Percentiles rank a stretch among this genome's conserved stretches.
phyloP scores from a whole-genome alignment of 2,113 vertebrate species.

The Rousettus leschenaultii region DNA sequence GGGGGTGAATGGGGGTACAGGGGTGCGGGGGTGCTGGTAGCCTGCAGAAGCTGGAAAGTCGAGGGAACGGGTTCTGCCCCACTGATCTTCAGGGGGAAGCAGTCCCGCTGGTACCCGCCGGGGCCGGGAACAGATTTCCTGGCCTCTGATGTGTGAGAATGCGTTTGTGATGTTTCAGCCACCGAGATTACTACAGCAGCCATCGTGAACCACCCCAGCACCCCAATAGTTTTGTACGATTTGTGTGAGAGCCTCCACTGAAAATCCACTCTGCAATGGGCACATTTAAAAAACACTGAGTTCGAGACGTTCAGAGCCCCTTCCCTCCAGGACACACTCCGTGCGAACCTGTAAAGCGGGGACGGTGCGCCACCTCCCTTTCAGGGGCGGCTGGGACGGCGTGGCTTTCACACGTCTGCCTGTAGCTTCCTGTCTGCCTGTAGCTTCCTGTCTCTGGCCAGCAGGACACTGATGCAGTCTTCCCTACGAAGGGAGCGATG shows the following conservation, averaged over 20 bases:
- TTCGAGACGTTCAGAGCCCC: too few species aligned
- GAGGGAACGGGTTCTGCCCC: rapidly evolving
- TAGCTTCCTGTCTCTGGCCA: not conserved
- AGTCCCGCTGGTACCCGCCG: not conserved
- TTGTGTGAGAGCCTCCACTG: not conserved
- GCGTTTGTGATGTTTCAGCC: too few species aligned
- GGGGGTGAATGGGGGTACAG: too few species aligned
- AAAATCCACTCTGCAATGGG: not conserved
- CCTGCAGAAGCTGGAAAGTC: not conserved
- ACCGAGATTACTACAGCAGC: too few species aligned
- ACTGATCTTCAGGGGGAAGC: not conserved
- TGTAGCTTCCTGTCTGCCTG: too few species aligned
- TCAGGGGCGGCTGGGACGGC: not conserved
- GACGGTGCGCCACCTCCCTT: not conserved
- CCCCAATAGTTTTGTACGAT: rapidly evolving
- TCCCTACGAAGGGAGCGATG: too few species aligned
- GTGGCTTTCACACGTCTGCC: too few species aligned
- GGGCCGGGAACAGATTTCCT: rapidly evolving
- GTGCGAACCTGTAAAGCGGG: rapidly evolving
- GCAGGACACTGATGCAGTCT: not conserved
- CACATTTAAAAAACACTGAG: not conserved
- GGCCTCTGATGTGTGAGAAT: not conserved
- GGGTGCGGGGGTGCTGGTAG: not conserved
- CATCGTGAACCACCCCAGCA: rapidly evolving
- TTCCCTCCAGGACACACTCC: not conserved